phyloP scores from a whole-genome alignment of 2,797 vertebrate species.

The Peromyscus aztecus region DNA sequence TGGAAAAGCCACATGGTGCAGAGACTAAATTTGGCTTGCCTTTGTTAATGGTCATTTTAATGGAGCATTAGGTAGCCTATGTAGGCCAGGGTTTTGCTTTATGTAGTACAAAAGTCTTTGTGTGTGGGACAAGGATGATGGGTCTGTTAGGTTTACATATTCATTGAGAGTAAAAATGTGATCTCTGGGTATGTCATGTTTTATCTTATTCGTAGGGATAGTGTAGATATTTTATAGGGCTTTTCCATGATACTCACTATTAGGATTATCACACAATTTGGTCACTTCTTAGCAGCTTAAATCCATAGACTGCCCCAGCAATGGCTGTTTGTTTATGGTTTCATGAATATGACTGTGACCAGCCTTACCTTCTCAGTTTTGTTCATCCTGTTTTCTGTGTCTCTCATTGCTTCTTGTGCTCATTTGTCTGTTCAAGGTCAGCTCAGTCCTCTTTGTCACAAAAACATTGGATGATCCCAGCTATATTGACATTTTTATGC shows the following conservation, averaged over 20 bases:
- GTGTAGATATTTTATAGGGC: neutral
- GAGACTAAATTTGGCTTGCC: conserved; percentile 65
- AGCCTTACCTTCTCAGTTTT: neutral
- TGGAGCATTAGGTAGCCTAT: conserved; percentile 44
- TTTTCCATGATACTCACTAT: neutral
- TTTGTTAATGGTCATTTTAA: conserved; percentile 69
- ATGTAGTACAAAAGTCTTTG: conserved; percentile 39
- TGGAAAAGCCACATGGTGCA: neutral
- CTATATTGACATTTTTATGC: neutral
- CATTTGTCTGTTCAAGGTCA: neutral
- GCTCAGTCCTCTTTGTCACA: neutral
- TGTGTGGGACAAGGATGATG: neutral
- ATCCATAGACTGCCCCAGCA: neutral
- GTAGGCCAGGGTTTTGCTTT: conserved; percentile 64
- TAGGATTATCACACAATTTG: neutral
- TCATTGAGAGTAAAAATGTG: neutral
- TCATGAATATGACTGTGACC: neutral
- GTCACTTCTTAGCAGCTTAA: neutral
- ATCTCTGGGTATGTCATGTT: neutral
- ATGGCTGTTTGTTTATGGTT: neutral
- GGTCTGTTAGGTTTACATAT: neutral
- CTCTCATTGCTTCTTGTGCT: neutral
- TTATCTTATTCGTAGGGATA: neutral
- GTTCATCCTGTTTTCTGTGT: neutral
- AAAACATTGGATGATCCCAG: neutral